Base-by-base conservation (phyloP, 92 coral and sea anemone genomes). In the Metridium senile region DNA sequence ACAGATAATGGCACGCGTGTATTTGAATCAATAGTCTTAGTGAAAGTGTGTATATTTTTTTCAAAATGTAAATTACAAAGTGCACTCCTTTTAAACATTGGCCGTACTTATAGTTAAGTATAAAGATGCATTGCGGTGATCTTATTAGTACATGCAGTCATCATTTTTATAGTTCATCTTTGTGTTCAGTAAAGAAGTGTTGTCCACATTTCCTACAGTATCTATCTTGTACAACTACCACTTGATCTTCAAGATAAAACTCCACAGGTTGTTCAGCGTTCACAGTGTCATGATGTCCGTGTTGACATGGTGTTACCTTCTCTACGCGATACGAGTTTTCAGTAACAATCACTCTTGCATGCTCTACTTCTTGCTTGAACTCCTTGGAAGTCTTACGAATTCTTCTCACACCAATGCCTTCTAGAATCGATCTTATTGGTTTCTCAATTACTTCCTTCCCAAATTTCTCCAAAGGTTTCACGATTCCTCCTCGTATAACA, bases 121-220 rank as follows among this genome's bases (percentile, higher is more conserved):
- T n/a, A n/a, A n/a, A n/a, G n/a, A n/a, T n/a, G n/a, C n/a, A n/a
- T n/a, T n/a, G n/a, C n/a, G n/a, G n/a, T n/a, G n/a, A n/a, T n/a
- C n/a, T n/a, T 20, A 54, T 54, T 54, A 16, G 3, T 21, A 2
- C 9, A 54, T 54, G 61, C 21, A 54, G 2, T 54, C n/a, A 9
- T 21, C 9, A 2, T 54, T 54, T 54, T 3, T 54, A 87, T 3
- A 88, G 83, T 74, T 88, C 92, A 32, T 79, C 81, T 53, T 57
- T 74, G 1, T 58, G 89, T 27, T 79, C 75, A 67, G 79, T 70
- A 52, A 57, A 84, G 66, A 84, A 87, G 65, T 87, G 89, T 71
- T 77, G 74, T n/a, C 92, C 92, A 65, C 92, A 87, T 84, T 84
- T 87, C 84, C 86, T 72, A 63, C 92, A 87, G 75, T 73, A 87